A percentile compares a stretch with the other conserved stretches of the same genome.
Conservation (phyloP, 2,797 vertebrate genomes). For the Cyclura pinguis region DNA sequence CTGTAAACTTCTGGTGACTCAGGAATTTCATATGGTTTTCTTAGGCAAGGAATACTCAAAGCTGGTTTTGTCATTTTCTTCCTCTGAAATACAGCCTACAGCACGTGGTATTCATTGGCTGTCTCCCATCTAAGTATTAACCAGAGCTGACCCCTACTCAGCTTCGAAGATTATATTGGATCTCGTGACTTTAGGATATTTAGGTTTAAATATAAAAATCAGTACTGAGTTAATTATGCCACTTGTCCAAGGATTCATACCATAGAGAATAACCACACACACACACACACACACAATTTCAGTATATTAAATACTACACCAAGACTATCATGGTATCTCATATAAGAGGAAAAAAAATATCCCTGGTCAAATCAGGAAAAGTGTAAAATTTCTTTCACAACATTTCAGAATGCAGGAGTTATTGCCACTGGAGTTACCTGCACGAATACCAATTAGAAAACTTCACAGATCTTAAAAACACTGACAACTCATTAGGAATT, state of each 20-base stretch:
- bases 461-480: constrained; percentile 66
- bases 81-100: no score
- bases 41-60: no score
- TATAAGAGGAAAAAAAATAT: constrained; percentile 34
- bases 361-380: constrained; percentile 53
- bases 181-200: no score
- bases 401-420: constrained; percentile 65
- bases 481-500: constrained; percentile 68
- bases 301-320: neutral
- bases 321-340: constrained; percentile 26
- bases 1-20: no score
- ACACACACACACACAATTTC: neutral
- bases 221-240: neutral
- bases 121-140: no score
- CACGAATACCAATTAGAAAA: constrained; percentile 70
- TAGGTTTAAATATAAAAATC: neutral
- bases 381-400: constrained; percentile 68
- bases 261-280: constrained; percentile 6
- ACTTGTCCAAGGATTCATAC: constrained; percentile 8
- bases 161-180: no score
- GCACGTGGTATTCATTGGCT: no score
- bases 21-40: no score
- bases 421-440: constrained; percentile 65
- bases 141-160: no score
- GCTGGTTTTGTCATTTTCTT: no score